phyloP scores from a whole-genome alignment of 2,113 vertebrate genomes.

The Tetrax tetrax region DNA sequence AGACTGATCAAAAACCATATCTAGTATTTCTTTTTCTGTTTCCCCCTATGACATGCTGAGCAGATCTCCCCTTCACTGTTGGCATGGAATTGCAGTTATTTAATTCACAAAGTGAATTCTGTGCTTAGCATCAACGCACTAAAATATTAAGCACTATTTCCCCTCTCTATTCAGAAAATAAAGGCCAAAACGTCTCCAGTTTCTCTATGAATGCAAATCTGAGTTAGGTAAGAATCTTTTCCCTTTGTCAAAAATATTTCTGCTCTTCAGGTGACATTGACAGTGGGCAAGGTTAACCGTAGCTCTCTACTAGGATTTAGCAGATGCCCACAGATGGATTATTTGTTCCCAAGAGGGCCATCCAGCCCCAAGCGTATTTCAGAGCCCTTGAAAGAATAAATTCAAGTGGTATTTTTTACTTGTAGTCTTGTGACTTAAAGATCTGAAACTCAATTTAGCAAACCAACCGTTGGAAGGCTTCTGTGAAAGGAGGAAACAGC shows the following conservation, averaged over 20 bases:
- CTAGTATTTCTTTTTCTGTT: conserved; percentile 13
- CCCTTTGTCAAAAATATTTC: conserved; percentile 17
- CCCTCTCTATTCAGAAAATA: background rate
- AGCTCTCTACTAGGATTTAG: conserved; percentile 6
- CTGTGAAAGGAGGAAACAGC: background rate
- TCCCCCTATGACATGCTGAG: background rate
- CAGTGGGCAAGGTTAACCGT: background rate
- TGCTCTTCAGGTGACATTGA: background rate
- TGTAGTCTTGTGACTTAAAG: conserved; percentile 3
- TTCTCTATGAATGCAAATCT: conserved; percentile 12
- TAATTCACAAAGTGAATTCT: conserved; percentile 42
- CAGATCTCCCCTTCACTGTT: conserved; percentile 7
- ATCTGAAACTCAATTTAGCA: background rate
- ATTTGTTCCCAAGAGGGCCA: conserved; percentile 16
- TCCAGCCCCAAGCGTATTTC: background rate
- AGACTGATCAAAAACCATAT: background rate
- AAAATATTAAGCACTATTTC: background rate
- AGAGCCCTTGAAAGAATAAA: conserved; percentile 12
- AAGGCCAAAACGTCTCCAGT: background rate
- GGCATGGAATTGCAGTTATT: conserved; percentile 34
- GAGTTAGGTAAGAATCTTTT: conserved; percentile 8
- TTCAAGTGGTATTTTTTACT: conserved; percentile 16
- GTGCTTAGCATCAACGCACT: background rate
- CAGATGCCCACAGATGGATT: conserved; percentile 9
- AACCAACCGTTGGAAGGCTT: background rate